These are phyloP conservation scores for Anguilla anguilla DNA, from an alignment of 2,797 vertebrate genomes.

Conservation along the genomic window DNA sequence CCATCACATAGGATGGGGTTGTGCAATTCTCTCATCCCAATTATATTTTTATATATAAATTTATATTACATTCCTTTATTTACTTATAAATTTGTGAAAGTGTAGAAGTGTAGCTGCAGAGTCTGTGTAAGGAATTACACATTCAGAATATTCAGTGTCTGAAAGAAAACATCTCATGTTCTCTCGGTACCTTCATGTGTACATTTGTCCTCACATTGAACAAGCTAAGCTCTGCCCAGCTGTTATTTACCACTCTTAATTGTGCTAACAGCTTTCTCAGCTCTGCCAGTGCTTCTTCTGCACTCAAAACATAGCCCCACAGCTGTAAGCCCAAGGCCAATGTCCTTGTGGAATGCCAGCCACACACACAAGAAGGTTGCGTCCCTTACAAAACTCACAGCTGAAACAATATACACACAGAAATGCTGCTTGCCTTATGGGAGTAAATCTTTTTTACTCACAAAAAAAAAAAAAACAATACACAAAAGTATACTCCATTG, in stretches of 20 bases:
- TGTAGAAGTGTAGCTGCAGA: background rate
- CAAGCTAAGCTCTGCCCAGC: background rate
- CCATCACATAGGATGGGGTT: background rate
- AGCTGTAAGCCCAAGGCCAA: background rate
- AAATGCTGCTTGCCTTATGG: background rate
- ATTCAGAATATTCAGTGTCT: background rate
- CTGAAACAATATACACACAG: background rate
- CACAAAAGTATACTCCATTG: background rate
- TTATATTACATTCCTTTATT: background rate
- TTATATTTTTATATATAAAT: no score
- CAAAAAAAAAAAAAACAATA: background rate
- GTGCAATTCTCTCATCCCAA: background rate
- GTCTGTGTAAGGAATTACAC: background rate
- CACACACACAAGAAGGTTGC: background rate
- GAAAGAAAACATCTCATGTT: background rate
- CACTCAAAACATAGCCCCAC: background rate
- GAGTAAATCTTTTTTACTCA: background rate
- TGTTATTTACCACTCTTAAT: background rate
- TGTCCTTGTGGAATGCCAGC: constrained; percentile 16
- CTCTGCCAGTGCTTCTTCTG: background rate
- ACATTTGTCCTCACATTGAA: background rate
- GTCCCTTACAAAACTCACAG: constrained; percentile 10
- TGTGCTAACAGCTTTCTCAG: background rate
- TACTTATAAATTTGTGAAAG: background rate
- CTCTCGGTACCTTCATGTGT: background rate